Evolutionary conservation across 2,888 invertebrate genomes (phyloP).

Genomic region (Diarsia dahlii): DNA sequence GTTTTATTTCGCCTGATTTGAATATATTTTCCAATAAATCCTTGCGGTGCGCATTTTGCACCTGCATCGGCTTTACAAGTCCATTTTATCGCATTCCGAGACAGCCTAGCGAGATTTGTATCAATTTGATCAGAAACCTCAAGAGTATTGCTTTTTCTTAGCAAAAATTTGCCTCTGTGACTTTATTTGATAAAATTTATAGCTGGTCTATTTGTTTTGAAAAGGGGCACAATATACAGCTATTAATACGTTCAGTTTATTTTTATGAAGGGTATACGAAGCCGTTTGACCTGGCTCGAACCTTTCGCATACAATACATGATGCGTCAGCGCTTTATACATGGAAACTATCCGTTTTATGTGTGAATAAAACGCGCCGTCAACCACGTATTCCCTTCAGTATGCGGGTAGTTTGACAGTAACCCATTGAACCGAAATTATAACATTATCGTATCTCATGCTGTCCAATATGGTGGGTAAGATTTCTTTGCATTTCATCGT

Average conservation of each 20-base stretch:
- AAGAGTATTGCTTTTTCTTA: constrained; percentile 21
- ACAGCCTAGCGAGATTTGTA: constrained; percentile 46
- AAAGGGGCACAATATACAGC: constrained; percentile 22
- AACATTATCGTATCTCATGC: constrained; percentile 29
- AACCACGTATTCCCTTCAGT: constrained; percentile 50
- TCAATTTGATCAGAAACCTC: constrained; percentile 45
- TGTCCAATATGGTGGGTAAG: background rate
- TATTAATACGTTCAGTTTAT: constrained; percentile 48
- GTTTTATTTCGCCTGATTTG: constrained; percentile 60
- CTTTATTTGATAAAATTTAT: constrained; percentile 32
- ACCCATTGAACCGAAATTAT: constrained; percentile 48
- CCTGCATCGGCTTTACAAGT: constrained; percentile 50
- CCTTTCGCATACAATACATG: constrained; percentile 64
- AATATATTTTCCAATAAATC: constrained; percentile 66
- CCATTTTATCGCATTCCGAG: constrained; percentile 35
- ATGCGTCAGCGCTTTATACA: constrained; percentile 65
- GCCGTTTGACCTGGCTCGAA: constrained; percentile 52
- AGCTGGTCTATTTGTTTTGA: constrained; percentile 25
- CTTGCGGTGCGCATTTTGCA: constrained; percentile 48
- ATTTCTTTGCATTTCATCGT: constrained; percentile 1
- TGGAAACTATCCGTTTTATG: constrained; percentile 66
- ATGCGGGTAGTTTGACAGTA: constrained; percentile 43
- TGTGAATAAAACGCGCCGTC: constrained; percentile 59
- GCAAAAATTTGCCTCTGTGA: constrained; percentile 14
- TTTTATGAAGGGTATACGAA: constrained; percentile 41